Evolutionary conservation across 2,113 vertebrate species (phyloP).

Genomic region (Gobio gobio): DNA sequence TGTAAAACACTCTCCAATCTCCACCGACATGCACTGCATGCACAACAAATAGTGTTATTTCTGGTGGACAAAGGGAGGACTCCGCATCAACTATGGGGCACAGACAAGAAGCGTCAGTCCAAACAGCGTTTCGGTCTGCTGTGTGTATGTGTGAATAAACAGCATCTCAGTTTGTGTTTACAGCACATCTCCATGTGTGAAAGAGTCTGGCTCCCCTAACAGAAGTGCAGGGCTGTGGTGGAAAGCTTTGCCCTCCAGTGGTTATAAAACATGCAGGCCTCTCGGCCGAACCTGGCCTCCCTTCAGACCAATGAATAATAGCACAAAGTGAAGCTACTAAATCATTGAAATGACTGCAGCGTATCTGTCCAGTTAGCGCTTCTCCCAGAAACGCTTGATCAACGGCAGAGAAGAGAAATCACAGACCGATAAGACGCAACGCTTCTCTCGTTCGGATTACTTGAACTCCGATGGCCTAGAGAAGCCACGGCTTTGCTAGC

Average conservation of each 20-base stretch:
- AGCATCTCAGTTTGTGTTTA: slow-evolving; percentile 50
- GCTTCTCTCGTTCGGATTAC: neutral
- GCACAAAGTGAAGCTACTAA: slow-evolving; percentile 74
- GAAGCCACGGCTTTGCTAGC: neutral
- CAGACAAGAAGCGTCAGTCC: neutral
- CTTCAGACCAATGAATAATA: slow-evolving; percentile 76
- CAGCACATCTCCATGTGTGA: slow-evolving; percentile 42
- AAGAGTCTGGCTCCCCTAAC: slow-evolving; percentile 35
- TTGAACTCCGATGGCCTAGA: slow-evolving; percentile 24
- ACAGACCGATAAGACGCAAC: slow-evolving; percentile 3
- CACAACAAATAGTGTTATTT: slow-evolving; percentile 11
- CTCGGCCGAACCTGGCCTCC: slow-evolving; percentile 70
- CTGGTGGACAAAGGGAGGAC: slow-evolving; percentile 25
- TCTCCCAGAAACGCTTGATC: slow-evolving; percentile 66
- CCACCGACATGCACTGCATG: neutral
- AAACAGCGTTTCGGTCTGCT: neutral
- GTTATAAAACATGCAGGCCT: slow-evolving; percentile 75
- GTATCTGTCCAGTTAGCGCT: slow-evolving; percentile 64
- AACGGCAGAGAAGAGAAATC: slow-evolving; percentile 64
- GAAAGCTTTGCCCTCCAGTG: slow-evolving; percentile 70
- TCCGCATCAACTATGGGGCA: neutral
- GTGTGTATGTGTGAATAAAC: slow-evolving; percentile 21
- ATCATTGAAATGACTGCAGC: slow-evolving; percentile 73
- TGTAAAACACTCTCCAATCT: neutral
- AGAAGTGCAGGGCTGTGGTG: slow-evolving; percentile 27